Percentiles rank a stretch among this genome's conserved stretches.
phyloP scores from a whole-genome alignment of 2,888 invertebrate genomes.

The Leptura quadrifasciata region DNA sequence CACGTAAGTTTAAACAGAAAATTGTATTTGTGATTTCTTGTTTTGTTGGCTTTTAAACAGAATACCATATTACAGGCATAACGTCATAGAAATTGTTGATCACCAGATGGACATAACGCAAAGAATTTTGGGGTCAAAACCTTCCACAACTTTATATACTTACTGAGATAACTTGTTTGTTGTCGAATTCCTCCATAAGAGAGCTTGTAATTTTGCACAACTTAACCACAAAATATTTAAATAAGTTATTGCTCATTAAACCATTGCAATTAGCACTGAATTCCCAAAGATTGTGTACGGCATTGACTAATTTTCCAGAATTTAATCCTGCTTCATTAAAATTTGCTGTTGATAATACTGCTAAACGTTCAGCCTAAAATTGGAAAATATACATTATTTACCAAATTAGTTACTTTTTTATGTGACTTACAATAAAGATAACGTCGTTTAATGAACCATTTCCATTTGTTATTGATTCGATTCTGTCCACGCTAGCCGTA shows the following conservation, averaged over 20 bases:
- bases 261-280: constrained; percentile 39
- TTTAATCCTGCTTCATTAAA: constrained; percentile 36
- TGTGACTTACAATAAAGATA: constrained; percentile 40
- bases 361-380: constrained; percentile 50
- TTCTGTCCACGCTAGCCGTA: constrained; percentile 33
- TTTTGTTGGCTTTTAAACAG: too few relatives aligned
- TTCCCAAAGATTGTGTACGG: constrained; percentile 47
- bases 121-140: too few relatives aligned
- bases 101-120: too few relatives aligned
- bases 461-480: constrained; percentile 37
- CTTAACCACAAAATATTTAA: constrained; percentile 58
- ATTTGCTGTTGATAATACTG: constrained; percentile 45
- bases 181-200: constrained; percentile 48
- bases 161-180: constrained; percentile 50
- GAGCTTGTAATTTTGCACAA: constrained; percentile 58
- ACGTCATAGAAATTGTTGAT: too few relatives aligned
- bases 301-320: constrained; percentile 41
- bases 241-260: constrained; percentile 54
- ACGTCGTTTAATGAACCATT: constrained; percentile 39
- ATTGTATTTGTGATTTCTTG: too few relatives aligned
- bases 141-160: constrained; percentile 31
- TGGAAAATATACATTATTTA: not conserved
- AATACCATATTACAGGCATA: too few relatives aligned
- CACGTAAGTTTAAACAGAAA: too few relatives aligned
- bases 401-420: not conserved